These are phyloP conservation scores for Microtus oregoni DNA, from an alignment of 2,113 vertebrate species.

Conservation along the genomic window DNA sequence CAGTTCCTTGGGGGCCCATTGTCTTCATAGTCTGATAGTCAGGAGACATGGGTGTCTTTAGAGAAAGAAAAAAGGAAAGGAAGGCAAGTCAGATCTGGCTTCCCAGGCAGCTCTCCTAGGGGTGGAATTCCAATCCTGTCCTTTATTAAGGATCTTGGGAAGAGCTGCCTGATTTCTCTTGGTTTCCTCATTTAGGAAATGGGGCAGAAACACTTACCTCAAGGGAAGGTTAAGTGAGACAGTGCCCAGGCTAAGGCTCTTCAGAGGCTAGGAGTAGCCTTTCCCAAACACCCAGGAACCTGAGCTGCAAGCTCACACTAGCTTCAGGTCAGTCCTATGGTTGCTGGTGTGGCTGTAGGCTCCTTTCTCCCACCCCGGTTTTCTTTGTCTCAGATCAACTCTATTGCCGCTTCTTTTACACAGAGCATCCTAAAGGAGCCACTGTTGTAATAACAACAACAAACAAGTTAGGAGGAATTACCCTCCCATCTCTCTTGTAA, in stretches of 20 bases:
- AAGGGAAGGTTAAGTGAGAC: not conserved
- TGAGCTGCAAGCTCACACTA: not conserved
- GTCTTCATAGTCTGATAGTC: not conserved
- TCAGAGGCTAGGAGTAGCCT: not conserved
- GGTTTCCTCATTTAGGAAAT: not conserved
- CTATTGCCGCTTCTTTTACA: not conserved
- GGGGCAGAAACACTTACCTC: not conserved
- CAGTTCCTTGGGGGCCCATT: too few species aligned
- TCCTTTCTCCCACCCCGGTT: not conserved
- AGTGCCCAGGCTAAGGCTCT: not conserved
- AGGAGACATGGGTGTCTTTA: too few species aligned
- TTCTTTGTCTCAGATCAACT: conserved; percentile 26
- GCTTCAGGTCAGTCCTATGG: too few species aligned
- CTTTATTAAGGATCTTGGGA: not conserved
- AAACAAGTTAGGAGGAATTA: conserved; percentile 77
- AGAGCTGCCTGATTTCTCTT: not conserved
- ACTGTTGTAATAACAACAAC: conserved; percentile 61
- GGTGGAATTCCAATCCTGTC: not conserved
- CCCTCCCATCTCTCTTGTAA: conserved; percentile 78
- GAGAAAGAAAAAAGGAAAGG: not conserved
- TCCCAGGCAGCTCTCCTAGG: not conserved
- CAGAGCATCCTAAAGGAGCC: conserved; percentile 65
- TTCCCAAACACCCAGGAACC: not conserved
- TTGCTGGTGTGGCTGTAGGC: not conserved
- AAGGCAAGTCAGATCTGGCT: not conserved